These are phyloP conservation scores for Tachina fera DNA, from an alignment of 2,888 invertebrate genomes.

Conservation along the genomic window DNA sequence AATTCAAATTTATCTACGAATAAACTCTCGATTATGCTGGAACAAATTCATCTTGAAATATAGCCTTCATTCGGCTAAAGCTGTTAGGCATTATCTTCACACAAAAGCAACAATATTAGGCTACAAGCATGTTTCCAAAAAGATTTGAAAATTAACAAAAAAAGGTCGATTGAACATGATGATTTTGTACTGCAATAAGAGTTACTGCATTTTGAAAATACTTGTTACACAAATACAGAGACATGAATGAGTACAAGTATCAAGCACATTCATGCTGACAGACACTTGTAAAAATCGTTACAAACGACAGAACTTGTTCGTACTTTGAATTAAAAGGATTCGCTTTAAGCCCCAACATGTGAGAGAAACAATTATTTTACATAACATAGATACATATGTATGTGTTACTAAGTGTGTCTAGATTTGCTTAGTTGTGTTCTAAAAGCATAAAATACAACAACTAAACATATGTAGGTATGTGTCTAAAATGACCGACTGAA, in stretches of 20 bases:
- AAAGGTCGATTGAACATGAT: constrained; percentile 31
- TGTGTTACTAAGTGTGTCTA: neutral
- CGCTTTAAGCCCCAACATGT: constrained; percentile 41
- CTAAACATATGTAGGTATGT: too few species aligned
- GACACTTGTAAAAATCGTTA: neutral
- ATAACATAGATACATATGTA: neutral
- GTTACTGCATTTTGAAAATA: neutral
- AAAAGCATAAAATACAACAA: constrained; percentile 14
- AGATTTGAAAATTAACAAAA: neutral
- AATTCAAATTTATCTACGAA: too few species aligned
- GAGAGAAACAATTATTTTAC: constrained; percentile 32
- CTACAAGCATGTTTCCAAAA: neutral
- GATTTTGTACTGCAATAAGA: neutral
- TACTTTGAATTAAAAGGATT: constrained; percentile 50
- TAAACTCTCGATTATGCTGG: too few species aligned
- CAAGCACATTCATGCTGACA: neutral
- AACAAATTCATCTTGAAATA: too few species aligned
- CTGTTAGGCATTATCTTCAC: neutral
- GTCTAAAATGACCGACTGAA: too few species aligned
- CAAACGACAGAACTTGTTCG: constrained; percentile 4
- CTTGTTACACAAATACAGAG: constrained; percentile 12
- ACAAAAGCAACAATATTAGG: neutral
- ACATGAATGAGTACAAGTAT: constrained; percentile 19
- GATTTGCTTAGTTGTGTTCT: neutral
- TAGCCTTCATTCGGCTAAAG: too few species aligned